Base-by-base conservation (phyloP, 2,113 vertebrate genomes). In the Telmatochromis sp. region DNA sequence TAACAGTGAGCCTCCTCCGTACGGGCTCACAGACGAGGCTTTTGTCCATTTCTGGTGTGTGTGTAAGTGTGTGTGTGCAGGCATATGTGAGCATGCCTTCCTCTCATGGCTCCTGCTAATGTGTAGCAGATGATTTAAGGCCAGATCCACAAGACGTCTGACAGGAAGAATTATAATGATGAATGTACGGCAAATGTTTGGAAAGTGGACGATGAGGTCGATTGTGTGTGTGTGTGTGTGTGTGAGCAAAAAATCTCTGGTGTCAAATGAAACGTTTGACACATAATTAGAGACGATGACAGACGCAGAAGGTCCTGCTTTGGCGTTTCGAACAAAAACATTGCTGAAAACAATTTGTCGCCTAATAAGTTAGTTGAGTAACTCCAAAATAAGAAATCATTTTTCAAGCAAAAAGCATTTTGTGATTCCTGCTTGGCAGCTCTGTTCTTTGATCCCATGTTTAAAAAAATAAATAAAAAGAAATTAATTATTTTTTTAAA, bases 81-180 rank as follows among this genome's bases (percentile, higher is more conserved):
- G 65, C 85, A 53, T 84, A 89, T 79, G 84, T 58, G 65, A 80
- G 80, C 82, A 19, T 80, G 60, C 63, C 84, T 89, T 83, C 85
- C 82, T 92, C 91, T 89, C 89, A 84, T 92, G 89, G 60, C 87
- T 87, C 83, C 54, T 53, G 83, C 91, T 96, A 95, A 96, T 96
- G 91, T 92, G 90, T 91, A 95, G 93, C 95, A 96, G 95, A 95
- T 95, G 95, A 94, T 91, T 93, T 94, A 85, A 88, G 80, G 65
- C 85, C 89, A 80, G 87, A 88, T 87, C 89, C 89, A 65, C 85
- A 81, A 87, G 89, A 87, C 57, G 92, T 84, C 91, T 89, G 92
- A 90, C 91, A 89, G 86, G 82, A 88, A 79, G 90, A 90, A 80
- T 93, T 93, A 91, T 88, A 75, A 91, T 90, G 90, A 93, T 91